A percentile compares a stretch with the other conserved stretches of the same genome.
These are phyloP conservation scores for Cygnus olor DNA, from an alignment of 2,797 vertebrate species.

Conservation along the genomic window DNA sequence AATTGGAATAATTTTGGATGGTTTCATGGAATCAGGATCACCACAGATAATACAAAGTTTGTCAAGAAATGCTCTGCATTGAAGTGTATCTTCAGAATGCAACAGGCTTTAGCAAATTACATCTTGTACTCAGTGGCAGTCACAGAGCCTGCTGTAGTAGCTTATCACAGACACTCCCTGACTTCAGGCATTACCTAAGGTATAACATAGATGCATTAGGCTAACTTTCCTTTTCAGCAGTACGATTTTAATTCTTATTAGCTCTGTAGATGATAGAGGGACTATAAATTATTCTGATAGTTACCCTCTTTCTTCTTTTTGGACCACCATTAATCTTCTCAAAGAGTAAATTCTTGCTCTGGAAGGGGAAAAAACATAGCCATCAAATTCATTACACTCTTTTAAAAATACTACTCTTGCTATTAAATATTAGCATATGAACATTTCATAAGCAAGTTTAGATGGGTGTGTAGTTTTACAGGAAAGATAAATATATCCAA, in stretches of 20 bases:
- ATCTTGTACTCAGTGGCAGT: neutral
- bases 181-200: neutral
- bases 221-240: neutral
- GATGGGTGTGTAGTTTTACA: slow-evolving; percentile 35
- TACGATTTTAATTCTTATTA: slow-evolving; percentile 7
- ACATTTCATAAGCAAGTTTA: slow-evolving; percentile 66
- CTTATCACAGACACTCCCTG: neutral
- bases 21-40: neutral
- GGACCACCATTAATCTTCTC: slow-evolving; percentile 92
- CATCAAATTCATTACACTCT: slow-evolving; percentile 48
- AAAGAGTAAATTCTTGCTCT: slow-evolving; percentile 95
- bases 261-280: neutral
- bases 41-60: neutral
- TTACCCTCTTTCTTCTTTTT: slow-evolving; percentile 94
- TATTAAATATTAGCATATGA: slow-evolving; percentile 60
- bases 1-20: neutral
- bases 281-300: slow-evolving; percentile 10
- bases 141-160: neutral
- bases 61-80: neutral
- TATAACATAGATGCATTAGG: neutral
- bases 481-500: slow-evolving; percentile 32
- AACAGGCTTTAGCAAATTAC: neutral
- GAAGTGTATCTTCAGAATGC: neutral
- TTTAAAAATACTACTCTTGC: slow-evolving; percentile 49
- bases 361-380: slow-evolving; percentile 50